Evolutionary conservation across 1,140 invertebrate species (phyloP).

Genomic region (Bradynema listronoti): DNA sequence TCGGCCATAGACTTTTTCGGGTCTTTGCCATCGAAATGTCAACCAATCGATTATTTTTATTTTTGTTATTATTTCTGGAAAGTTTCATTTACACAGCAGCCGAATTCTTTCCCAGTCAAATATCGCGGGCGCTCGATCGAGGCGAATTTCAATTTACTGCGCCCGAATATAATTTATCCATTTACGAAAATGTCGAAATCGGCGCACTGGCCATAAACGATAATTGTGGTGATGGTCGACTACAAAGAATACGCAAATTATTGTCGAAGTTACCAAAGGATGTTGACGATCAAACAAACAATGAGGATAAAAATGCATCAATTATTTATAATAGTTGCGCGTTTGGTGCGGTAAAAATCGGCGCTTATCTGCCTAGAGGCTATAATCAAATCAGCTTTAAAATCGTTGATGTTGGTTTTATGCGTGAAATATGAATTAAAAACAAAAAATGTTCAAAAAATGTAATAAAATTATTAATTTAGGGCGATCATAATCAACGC

Average conservation of each 20-base stretch:
- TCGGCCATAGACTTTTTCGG: too few species aligned
- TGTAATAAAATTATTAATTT: constrained; percentile 6
- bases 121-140: too few species aligned
- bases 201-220: background rate
- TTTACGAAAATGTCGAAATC: constrained; percentile 30
- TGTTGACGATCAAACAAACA: too few species aligned
- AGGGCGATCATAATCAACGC: constrained; percentile 39
- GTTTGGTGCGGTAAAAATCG: constrained; percentile 27
- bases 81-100: too few species aligned
- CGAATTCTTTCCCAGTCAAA: too few species aligned
- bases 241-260: constrained; percentile 1
- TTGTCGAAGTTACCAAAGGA: too few species aligned
- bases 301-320: too few species aligned
- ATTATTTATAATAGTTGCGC: too few species aligned
- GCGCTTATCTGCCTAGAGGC: constrained; percentile 33
- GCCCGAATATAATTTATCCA: constrained; percentile 28
- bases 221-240: constrained; percentile 7
- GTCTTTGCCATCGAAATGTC: too few species aligned
- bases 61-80: too few species aligned
- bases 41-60: too few species aligned
- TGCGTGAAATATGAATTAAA: background rate
- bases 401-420: constrained; percentile 39
- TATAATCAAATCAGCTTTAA: constrained; percentile 39
- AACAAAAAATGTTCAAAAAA: background rate
- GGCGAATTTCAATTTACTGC: constrained; percentile 45